phyloP scores from a whole-genome alignment of 2,113 vertebrate genomes.

The Tychaedon coryphoeus region DNA sequence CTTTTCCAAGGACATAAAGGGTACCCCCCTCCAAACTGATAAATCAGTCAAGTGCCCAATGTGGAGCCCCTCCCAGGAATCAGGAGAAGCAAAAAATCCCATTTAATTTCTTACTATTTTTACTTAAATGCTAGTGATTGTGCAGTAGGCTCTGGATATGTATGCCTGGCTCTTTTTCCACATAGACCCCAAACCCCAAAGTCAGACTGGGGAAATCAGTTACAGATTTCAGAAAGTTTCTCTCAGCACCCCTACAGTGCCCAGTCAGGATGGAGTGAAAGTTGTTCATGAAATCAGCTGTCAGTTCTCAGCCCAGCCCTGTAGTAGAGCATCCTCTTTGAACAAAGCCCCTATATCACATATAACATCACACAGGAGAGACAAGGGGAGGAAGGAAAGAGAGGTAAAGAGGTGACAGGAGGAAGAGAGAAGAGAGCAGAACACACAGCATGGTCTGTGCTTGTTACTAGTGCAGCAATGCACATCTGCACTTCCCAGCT shows the following conservation, averaged over 20 bases:
- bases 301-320: neutral
- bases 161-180: neutral
- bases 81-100: neutral
- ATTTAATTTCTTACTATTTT: neutral
- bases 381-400: neutral
- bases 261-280: neutral
- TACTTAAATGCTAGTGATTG: neutral
- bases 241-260: neutral
- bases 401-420: neutral
- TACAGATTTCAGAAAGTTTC: neutral
- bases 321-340: neutral
- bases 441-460: neutral
- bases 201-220: neutral
- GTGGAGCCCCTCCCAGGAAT: neutral
- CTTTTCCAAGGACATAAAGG: neutral
- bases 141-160: neutral
- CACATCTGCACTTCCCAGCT: neutral
- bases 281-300: neutral
- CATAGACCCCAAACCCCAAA: neutral
- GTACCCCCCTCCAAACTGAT: neutral
- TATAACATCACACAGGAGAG: neutral
- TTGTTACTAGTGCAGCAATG: neutral
- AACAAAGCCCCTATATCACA: fast-evolving
- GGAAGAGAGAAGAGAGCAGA: neutral
- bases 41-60: neutral